Evolutionary conservation across 30 jellyfish, hydroid and myxozoan genomes (phyloP).

Genomic region (Pelagia noctiluca): DNA sequence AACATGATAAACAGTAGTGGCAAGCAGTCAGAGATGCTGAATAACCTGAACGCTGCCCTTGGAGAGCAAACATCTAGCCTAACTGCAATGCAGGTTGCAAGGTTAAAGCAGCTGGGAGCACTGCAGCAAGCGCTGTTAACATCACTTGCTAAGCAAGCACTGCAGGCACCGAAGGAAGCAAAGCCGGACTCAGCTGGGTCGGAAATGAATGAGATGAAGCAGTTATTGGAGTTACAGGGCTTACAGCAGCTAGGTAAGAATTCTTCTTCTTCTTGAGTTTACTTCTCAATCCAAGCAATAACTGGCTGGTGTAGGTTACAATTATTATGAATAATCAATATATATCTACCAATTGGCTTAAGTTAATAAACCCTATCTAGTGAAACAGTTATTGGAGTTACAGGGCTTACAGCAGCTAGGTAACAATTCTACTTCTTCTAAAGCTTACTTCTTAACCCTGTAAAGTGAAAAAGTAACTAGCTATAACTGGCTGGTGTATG

Average conservation of each 20-base stretch:
- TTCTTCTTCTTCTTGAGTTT: too few relatives aligned
- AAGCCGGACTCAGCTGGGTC: slow-evolving; percentile 23
- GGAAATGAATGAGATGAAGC: slow-evolving; percentile 52
- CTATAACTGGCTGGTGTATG: too few relatives aligned
- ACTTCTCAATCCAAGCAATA: too few relatives aligned
- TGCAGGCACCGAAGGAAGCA: slow-evolving; percentile 26
- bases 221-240: slow-evolving; percentile 49
- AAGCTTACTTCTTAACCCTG: too few relatives aligned
- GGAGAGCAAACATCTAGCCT: slow-evolving; percentile 66
- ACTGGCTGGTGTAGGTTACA: too few relatives aligned
- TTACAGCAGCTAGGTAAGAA: slow-evolving; percentile 72
- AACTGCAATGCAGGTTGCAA: slow-evolving; percentile 75
- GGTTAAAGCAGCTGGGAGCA: slow-evolving; percentile 73
- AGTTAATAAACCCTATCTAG: too few relatives aligned
- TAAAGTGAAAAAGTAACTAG: too few relatives aligned
- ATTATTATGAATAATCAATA: too few relatives aligned
- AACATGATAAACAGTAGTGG: slow-evolving; percentile 61
- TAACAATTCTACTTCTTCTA: too few relatives aligned
- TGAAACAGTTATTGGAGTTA: slow-evolving; percentile 56
- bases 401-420: slow-evolving; percentile 68
- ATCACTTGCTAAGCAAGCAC: slow-evolving; percentile 74
- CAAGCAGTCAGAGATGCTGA: slow-evolving; percentile 58
- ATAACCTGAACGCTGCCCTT: slow-evolving; percentile 48
- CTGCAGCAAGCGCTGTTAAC: slow-evolving; percentile 78
- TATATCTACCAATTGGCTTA: too few relatives aligned